phyloP scores from a whole-genome alignment of 2,113 vertebrate species.

The Polyodon spathula region DNA sequence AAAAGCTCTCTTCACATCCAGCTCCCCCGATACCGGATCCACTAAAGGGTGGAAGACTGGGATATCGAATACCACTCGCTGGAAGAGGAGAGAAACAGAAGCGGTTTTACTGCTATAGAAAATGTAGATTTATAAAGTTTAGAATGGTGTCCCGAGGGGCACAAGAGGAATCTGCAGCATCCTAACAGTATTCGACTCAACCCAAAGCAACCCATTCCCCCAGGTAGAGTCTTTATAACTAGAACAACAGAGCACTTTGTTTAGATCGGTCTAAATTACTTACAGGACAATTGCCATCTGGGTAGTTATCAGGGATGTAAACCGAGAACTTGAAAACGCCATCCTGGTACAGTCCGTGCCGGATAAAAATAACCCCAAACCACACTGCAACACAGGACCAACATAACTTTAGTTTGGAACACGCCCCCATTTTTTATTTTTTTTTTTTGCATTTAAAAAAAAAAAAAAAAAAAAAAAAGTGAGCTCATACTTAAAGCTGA shows the following conservation, averaged over 20 bases:
- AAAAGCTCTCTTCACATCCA: conserved; percentile 93
- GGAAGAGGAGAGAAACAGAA: conserved; percentile 9
- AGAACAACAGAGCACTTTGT: background rate
- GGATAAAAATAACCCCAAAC: conserved; percentile 98
- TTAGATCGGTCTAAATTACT: conserved; percentile 27
- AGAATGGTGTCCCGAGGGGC: too few relatives aligned
- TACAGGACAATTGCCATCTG: conserved; percentile 90
- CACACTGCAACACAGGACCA: conserved; percentile 67
- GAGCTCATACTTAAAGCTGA: conserved; percentile 82
- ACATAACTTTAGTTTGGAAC: background rate
- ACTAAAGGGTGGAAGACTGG: conserved; percentile 93
- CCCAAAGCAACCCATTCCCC: too few relatives aligned
- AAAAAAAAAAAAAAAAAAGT: background rate
- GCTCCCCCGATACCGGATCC: conserved; percentile 84
- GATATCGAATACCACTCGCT: conserved; percentile 91
- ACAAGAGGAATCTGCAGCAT: too few relatives aligned
- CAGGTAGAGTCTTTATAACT: background rate
- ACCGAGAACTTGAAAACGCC: conserved; percentile 98
- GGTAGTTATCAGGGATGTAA: conserved; percentile 98
- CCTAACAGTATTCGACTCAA: too few relatives aligned
- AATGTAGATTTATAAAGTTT: too few relatives aligned
- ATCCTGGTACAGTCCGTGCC: conserved; percentile 92
- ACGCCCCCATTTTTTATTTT: background rate
- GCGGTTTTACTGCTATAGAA: background rate
- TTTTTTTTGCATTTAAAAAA: background rate